Percentiles rank a stretch among this genome's conserved stretches.
Conservation (phyloP, 2,797 vertebrate species). For the Vultur gryphus region DNA sequence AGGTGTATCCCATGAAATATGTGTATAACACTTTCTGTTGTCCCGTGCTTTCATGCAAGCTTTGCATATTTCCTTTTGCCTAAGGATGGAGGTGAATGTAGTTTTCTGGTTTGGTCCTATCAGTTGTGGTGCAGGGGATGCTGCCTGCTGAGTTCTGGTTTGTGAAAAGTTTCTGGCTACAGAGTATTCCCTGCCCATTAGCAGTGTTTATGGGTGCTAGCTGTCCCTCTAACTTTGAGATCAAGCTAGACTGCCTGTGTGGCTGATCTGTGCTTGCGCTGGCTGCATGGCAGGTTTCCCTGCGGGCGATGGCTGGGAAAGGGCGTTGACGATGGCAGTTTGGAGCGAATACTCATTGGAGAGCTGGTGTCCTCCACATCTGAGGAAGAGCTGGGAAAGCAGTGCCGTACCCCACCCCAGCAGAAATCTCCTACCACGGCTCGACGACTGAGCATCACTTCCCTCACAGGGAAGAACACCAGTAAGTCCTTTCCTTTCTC, state of each 20-base stretch:
- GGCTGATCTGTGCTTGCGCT: background rate
- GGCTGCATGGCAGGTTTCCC: constrained; percentile 81
- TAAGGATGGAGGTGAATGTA: background rate
- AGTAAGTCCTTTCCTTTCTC: constrained; percentile 75
- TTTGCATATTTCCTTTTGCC: background rate
- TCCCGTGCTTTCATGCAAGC: background rate
- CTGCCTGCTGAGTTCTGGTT: background rate
- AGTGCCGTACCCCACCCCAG: constrained; percentile 91
- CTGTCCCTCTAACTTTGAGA: background rate
- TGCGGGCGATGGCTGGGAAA: constrained; percentile 95
- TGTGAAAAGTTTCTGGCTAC: background rate
- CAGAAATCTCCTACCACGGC: constrained; percentile 88
- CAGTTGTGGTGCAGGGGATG: background rate
- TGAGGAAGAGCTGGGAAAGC: constrained; percentile 87
- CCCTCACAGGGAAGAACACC: constrained; percentile 81
- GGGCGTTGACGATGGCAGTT: constrained; percentile 91
- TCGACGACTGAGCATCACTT: constrained; percentile 86
- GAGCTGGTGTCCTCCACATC: constrained; percentile 83
- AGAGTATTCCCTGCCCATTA: background rate
- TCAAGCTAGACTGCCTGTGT: background rate
- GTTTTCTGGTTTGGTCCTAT: background rate
- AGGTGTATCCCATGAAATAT: background rate
- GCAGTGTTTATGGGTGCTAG: background rate
- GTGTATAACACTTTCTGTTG: background rate
- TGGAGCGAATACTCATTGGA: constrained; percentile 94